Conservation (phyloP, 2,113 vertebrate genomes). For the Conger conger region DNA sequence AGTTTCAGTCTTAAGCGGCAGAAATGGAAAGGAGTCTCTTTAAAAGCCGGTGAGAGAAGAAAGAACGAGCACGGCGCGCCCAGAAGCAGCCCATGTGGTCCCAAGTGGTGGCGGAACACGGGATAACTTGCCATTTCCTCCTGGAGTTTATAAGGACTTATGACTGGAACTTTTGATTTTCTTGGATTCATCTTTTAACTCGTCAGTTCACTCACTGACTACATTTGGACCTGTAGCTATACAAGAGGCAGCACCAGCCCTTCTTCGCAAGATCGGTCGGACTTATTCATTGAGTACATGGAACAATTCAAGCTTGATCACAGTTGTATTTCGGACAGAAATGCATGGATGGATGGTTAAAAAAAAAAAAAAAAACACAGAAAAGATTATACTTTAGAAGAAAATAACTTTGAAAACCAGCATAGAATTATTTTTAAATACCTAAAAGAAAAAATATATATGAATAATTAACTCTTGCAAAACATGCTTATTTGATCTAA, state of each 20-base stretch:
- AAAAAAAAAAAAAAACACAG: constrained; percentile 66
- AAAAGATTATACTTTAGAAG: constrained; percentile 67
- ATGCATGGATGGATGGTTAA: constrained; percentile 63
- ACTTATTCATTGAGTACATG: constrained; percentile 64
- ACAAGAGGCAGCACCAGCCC: constrained; percentile 57
- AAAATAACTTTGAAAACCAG: constrained; percentile 54
- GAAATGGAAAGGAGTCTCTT: constrained; percentile 35
- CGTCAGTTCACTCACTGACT: constrained; percentile 3
- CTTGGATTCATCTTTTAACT: constrained; percentile 12
- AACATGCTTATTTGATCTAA: constrained; percentile 49
- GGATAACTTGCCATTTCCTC: constrained; percentile 20
- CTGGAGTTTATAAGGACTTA: constrained; percentile 17
- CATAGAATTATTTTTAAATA: constrained; percentile 78
- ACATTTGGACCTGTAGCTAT: constrained; percentile 8
- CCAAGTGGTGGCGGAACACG: background rate
- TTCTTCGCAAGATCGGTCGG: constrained; percentile 57
- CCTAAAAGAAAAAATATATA: constrained; percentile 50
- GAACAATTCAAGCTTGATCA: constrained; percentile 24
- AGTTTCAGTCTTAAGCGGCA: constrained; percentile 37
- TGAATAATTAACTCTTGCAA: constrained; percentile 42
- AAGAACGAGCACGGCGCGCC: background rate
- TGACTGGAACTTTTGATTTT: background rate
- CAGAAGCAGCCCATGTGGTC: background rate
- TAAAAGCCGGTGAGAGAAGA: constrained; percentile 32
- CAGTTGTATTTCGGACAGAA: constrained; percentile 47